Evolutionary conservation across 1,140 invertebrate genomes (phyloP).

Genomic region (Bombus sibiricus): DNA sequence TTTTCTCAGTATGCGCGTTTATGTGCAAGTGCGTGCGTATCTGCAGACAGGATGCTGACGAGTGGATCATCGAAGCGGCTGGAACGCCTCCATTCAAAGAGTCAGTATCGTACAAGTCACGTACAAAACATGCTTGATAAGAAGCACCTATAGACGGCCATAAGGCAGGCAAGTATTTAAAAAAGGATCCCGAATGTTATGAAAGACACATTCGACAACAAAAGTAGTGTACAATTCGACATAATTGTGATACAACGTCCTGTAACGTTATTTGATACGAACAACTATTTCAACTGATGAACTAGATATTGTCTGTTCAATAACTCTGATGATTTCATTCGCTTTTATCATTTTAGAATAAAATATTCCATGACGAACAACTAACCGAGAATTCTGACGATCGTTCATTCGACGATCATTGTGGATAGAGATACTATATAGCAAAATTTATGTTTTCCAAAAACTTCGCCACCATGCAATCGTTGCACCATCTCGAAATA

Average conservation of each 20-base stretch:
- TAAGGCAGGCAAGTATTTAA: conserved; percentile 66
- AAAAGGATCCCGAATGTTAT: conserved; percentile 67
- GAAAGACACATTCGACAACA: conserved; percentile 50
- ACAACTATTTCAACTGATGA: background rate
- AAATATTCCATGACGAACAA: no score
- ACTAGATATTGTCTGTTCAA: background rate
- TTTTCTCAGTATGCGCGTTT: background rate
- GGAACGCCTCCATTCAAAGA: conserved; percentile 70
- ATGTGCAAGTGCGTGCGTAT: conserved; percentile 1
- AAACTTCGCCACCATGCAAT: background rate
- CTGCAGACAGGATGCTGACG: conserved; percentile 67
- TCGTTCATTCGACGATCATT: background rate
- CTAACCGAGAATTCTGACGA: background rate
- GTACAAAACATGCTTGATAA: conserved; percentile 75
- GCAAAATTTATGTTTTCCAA: background rate
- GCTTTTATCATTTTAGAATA: background rate
- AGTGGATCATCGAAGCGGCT: conserved; percentile 73
- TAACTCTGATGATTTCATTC: background rate
- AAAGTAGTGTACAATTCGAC: background rate
- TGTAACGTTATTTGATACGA: background rate
- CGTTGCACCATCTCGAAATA: background rate
- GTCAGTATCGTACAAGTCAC: conserved; percentile 65
- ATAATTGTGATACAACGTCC: background rate
- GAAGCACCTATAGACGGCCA: conserved; percentile 55
- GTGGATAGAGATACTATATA: background rate